Evolutionary conservation across 2,888 invertebrate species (phyloP).

Genomic region (Auanema sp.): DNA sequence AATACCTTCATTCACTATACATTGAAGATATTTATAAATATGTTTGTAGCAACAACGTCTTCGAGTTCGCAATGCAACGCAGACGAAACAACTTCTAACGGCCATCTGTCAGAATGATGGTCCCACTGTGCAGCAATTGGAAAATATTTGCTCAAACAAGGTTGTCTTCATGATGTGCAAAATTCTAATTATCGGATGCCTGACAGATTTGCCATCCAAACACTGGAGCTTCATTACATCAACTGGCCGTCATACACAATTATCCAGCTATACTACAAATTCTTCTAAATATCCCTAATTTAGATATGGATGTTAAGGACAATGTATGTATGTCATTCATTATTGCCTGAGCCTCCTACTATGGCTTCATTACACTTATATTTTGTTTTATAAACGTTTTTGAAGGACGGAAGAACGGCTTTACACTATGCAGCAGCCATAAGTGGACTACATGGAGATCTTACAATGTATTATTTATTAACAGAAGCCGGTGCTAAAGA

Average conservation of each 20-base stretch:
- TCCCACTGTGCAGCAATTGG: conserved; percentile 24
- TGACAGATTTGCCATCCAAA: conserved; percentile 44
- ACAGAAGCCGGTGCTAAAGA: conserved; percentile 34
- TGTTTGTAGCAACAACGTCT: not conserved
- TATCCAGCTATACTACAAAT: conserved; percentile 38
- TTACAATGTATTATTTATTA: conserved; percentile 29
- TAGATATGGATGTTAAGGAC: conserved; percentile 26
- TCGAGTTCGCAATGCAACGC: conserved; percentile 23
- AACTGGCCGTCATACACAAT: conserved; percentile 50
- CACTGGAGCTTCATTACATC: conserved; percentile 50
- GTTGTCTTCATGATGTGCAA: not conserved
- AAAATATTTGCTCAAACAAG: conserved; percentile 3
- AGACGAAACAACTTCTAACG: conserved; percentile 33
- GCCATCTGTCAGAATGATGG: conserved; percentile 33
- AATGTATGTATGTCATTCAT: conserved; percentile 21
- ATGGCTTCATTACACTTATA: not conserved
- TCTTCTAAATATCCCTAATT: conserved; percentile 33
- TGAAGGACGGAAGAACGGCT: conserved; percentile 50
- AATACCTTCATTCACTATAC: not conserved
- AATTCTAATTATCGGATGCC: not conserved
- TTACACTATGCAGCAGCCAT: conserved; percentile 55
- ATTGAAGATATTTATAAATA: not conserved
- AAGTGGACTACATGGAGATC: conserved; percentile 29
- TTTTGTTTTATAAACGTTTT: not conserved
- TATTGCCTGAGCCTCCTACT: not conserved